Conservation (phyloP, 2,797 vertebrate species). For the Hoplostethus mediterraneus region DNA sequence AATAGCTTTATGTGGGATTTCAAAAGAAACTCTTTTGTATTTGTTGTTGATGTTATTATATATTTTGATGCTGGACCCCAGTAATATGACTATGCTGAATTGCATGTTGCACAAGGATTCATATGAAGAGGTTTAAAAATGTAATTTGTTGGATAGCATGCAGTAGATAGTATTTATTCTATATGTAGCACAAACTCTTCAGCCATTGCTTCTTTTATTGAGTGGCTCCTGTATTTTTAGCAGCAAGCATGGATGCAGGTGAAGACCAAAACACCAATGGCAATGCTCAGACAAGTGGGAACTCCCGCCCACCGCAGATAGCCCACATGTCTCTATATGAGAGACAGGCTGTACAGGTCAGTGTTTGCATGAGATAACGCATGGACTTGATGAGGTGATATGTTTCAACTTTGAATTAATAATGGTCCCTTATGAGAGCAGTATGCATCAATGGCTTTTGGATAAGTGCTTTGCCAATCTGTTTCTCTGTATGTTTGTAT, state of each 20-base stretch:
- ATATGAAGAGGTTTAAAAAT: background rate
- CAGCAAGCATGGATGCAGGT: slow-evolving; percentile 91
- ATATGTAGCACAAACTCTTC: background rate
- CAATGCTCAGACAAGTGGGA: slow-evolving; percentile 89
- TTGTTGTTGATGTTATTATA: no score
- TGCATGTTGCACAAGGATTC: background rate
- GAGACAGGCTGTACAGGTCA: slow-evolving; percentile 97
- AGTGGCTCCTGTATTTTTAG: slow-evolving; percentile 38
- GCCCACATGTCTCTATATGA: slow-evolving; percentile 98
- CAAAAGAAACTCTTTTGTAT: no score
- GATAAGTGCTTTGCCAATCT: background rate
- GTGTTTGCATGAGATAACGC: slow-evolving; percentile 17
- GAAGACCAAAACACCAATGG: slow-evolving; percentile 96
- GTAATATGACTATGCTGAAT: background rate
- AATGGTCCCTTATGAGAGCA: background rate
- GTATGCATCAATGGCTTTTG: background rate
- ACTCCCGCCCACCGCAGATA: slow-evolving; percentile 92
- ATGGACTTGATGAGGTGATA: background rate
- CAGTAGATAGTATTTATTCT: background rate
- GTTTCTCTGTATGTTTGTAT: slow-evolving; percentile 46
- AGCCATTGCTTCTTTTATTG: background rate
- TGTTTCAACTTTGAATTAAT: background rate
- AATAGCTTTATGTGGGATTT: no score
- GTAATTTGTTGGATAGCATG: background rate
- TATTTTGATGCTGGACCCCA: no score